Evolutionary conservation across 2,113 vertebrate genomes (phyloP), one percentile per base, ranked within the genome.

Genomic region (Chelonoidis abingdonii): DNA sequence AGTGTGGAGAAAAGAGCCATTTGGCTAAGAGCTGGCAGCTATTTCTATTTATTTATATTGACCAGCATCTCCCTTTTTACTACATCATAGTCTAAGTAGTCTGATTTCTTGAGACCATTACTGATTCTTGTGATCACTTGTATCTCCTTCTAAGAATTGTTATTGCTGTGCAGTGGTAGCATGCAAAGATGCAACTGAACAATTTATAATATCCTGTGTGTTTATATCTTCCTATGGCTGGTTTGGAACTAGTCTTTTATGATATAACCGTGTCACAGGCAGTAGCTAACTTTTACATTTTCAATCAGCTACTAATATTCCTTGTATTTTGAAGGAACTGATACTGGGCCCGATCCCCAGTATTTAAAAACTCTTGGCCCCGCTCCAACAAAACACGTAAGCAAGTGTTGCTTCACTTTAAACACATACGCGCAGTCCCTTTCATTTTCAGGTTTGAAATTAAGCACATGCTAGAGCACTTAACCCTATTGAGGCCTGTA

Each of bases 91-190:
- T 93, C 38, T 54, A 52, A 93, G 49, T 35, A 95, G 89, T 75
- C 81, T 78, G 81, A 91, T 86, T 90, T 93, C 96, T 86, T 91
- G 86, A 96, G 80, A 79, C 85, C 72, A 96, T 93, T 44, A 93
- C 88, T 85, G 81, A 93, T 94, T 95, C 93, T 95, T 82, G 91
- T 91, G 97, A 84, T 88, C 38, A 91, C 95, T 92, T 88, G 52
- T 95, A 47, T 78, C 41, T 95, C 92, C 83, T 86, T 92, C 56
- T 44, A 38, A 91, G 76, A 86, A 95, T 93, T 14, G n/a, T 12
- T 91, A 17, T 69, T 94, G 84, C 38, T 88, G 29, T 49, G 82
- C 81, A 35, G 10, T 65, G 52, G 38, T 86, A 96, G 89, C 6
- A 27, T 3, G 59, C 29, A n/a, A 65, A 75, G 22, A 72, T 41